Evolutionary conservation across 2,888 invertebrate genomes (phyloP), one percentile per base, ranked within the genome.

Genomic region (Hermodice carunculata): DNA sequence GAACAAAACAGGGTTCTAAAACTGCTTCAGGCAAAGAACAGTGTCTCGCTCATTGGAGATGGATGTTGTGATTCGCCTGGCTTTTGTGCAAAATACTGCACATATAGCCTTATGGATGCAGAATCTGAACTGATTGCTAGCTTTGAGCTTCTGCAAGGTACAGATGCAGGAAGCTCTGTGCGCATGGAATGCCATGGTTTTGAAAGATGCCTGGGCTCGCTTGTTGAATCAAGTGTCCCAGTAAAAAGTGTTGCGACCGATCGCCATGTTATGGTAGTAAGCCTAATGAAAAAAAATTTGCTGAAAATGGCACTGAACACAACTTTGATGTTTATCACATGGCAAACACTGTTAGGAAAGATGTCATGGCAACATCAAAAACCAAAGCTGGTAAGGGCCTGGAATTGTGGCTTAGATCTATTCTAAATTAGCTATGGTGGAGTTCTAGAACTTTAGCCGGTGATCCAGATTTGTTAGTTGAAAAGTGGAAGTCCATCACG

Each of bases 401-500:
- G 5, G 14, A 24, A 44, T 24, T 19, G 44, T 24, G 44, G 24
- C 8, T 44, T 19, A 24, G 22, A 24, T 44, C 44, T 8, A 1
- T 17, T 6, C 19, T 44, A 11, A 1, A 44, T 17, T 24, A 44
- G 24, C 44, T 44, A 2, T 44, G 44, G 44, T 44, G 44, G 44
- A 44, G 40, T 40, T 40, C 40, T n/a, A 40, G 14, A 1, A 40
- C 44, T 5, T 44, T 24, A 44, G n/a, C 22, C 24, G 44, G 44
- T 17, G 14, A 44, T 44, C 44, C 44, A 24, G 44, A 44, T 24
- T 24, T 44, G 44, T 24, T 6, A 6, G 44, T 14, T 19, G 44
- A 44, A 44, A 44, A 44, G n/a, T 44, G 44, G 44, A 44, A 6
- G 24, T 44, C 44, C 40, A 44, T 44, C 44, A 19, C 24, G 44